These are phyloP conservation scores for Tolmerus cingulatus DNA, from an alignment of 2,888 invertebrate species.

Conservation along the genomic window DNA sequence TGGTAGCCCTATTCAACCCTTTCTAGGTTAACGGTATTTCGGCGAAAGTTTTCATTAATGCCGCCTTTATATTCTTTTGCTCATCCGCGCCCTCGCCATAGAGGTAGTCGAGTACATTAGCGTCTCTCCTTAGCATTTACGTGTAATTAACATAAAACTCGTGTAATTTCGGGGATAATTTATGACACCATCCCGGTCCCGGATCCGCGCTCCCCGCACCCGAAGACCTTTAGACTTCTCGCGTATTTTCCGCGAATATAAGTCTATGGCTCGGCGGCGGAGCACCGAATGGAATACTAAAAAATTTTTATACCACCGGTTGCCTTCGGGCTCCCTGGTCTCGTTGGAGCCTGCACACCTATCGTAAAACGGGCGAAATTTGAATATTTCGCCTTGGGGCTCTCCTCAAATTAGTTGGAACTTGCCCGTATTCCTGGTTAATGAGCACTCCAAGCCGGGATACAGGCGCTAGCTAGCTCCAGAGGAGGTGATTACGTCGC, in stretches of 20 bases:
- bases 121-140: slow-evolving; percentile 43
- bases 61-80: slow-evolving; percentile 39
- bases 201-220: neutral
- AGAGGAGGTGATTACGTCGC: neutral
- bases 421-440: neutral
- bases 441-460: neutral
- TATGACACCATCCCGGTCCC: slow-evolving; percentile 31
- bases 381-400: slow-evolving; percentile 24
- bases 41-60: slow-evolving; percentile 45
- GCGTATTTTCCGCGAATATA: neutral
- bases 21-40: slow-evolving; percentile 22
- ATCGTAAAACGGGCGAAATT: slow-evolving; percentile 4
- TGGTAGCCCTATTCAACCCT: neutral
- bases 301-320: slow-evolving; percentile 3
- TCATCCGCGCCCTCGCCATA: neutral
- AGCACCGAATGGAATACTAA: slow-evolving; percentile 8
- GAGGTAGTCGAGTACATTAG: slow-evolving; percentile 29
- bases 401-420: slow-evolving; percentile 16
- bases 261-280: neutral
- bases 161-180: slow-evolving; percentile 45
- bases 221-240: neutral
- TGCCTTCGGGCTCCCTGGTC: neutral
- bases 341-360: neutral
- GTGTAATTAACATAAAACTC: slow-evolving; percentile 46
- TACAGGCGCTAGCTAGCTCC: neutral